Conservation (phyloP, 1,140 invertebrate species). For the Pogonomyrmex californicus region DNA sequence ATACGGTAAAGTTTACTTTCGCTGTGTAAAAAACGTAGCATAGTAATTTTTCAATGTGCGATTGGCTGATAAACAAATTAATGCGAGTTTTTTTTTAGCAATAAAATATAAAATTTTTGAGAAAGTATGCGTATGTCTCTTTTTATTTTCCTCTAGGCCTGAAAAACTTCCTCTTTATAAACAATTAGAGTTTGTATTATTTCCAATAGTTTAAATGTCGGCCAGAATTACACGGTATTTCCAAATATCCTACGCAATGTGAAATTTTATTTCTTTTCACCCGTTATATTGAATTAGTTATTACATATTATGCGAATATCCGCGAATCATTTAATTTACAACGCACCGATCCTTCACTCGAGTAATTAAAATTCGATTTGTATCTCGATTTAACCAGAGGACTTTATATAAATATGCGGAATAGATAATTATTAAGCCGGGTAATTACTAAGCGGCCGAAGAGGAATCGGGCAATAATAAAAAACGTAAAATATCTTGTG, state of each 20-base stretch:
- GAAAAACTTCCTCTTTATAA: not conserved
- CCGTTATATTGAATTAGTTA: conserved; percentile 44
- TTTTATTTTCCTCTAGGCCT: not conserved
- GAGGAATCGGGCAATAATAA: conserved; percentile 55
- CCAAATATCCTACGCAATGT: not conserved
- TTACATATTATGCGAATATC: not conserved
- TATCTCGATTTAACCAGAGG: conserved; percentile 46
- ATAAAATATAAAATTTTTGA: conserved; percentile 10
- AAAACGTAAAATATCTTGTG: conserved; percentile 54
- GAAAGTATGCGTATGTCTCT: not conserved
- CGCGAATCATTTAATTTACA: conserved; percentile 27
- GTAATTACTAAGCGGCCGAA: conserved; percentile 51
- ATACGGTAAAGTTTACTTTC: not conserved
- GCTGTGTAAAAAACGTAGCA: not conserved
- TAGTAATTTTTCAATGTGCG: not conserved
- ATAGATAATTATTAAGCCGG: conserved; percentile 42
- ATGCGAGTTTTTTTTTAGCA: not conserved
- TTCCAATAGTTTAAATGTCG: conserved; percentile 20
- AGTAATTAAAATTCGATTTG: conserved; percentile 51
- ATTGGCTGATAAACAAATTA: not conserved
- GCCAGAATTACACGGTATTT: not conserved
- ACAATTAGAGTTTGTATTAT: not conserved
- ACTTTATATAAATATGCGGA: conserved; percentile 47
- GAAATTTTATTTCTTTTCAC: conserved; percentile 24
- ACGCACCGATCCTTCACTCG: conserved; percentile 11